Percentiles rank a stretch among this genome's conserved stretches.
Conservation (phyloP, 1,140 invertebrate genomes). For the Oedothorax gibbosus region DNA sequence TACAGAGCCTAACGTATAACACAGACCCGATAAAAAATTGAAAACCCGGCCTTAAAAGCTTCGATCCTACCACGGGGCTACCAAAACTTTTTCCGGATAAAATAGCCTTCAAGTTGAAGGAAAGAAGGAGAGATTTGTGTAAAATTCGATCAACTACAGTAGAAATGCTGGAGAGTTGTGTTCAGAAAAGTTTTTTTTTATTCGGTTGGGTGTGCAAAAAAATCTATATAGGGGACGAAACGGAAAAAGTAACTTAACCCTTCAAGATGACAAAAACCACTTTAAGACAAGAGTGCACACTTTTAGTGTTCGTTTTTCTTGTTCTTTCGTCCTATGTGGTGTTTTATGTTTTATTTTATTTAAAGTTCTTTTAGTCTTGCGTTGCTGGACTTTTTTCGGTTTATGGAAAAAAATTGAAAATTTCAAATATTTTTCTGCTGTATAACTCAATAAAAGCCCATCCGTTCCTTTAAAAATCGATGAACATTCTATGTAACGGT, state of each 20-base stretch:
- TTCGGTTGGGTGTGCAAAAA: not conserved
- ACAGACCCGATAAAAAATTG: constrained; percentile 19
- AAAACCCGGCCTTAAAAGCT: constrained; percentile 33
- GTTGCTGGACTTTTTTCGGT: not conserved
- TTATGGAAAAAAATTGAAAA: too few relatives aligned
- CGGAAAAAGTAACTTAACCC: constrained; percentile 46
- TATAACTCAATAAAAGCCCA: too few relatives aligned
- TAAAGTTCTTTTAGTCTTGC: constrained; percentile 34
- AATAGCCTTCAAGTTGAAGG: constrained; percentile 25
- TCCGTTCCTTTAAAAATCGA: too few relatives aligned
- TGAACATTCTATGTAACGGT: too few relatives aligned
- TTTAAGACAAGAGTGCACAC: constrained; percentile 36
- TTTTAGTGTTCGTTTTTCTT: constrained; percentile 28
- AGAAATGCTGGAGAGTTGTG: constrained; percentile 3
- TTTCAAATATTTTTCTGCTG: too few relatives aligned
- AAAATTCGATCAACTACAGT: constrained; percentile 52
- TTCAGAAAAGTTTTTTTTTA: constrained; percentile 19
- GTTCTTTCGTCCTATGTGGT: not conserved
- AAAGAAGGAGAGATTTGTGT: constrained; percentile 23
- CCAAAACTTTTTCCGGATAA: constrained; percentile 32
- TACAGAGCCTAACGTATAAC: too few relatives aligned
- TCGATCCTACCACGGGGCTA: constrained; percentile 3
- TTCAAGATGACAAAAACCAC: constrained; percentile 58
- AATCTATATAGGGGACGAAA: constrained; percentile 1
- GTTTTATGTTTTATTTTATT: constrained; percentile 45